These are phyloP conservation scores for Scortum barcoo DNA, from an alignment of 2,113 vertebrate genomes.

Conservation along the genomic window DNA sequence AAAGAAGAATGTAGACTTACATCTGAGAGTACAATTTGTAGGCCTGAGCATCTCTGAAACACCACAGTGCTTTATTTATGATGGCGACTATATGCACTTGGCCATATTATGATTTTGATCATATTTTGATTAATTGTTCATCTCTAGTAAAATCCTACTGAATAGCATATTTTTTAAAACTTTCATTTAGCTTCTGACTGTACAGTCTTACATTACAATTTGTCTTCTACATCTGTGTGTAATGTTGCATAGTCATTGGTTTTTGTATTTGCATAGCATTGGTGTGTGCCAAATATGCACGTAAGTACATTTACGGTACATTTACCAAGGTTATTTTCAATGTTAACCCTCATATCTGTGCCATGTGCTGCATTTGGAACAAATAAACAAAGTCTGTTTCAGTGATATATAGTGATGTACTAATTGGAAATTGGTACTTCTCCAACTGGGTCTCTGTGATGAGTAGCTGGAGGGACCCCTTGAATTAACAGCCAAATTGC, in stretches of 20 bases:
- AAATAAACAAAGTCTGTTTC: slow-evolving; percentile 9
- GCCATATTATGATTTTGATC: no score
- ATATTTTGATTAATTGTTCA: no score
- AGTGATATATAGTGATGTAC: background rate
- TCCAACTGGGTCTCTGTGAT: slow-evolving; percentile 11
- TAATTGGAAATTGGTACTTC: slow-evolving; percentile 17
- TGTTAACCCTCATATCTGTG: no score
- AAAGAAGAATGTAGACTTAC: no score
- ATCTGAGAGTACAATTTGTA: no score
- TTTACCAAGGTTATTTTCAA: no score
- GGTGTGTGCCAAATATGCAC: background rate
- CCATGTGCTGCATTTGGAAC: background rate
- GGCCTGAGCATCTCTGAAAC: no score
- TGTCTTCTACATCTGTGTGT: background rate
- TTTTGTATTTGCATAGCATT: background rate
- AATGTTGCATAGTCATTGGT: background rate
- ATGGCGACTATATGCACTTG: no score
- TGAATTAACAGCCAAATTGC: slow-evolving; percentile 9
- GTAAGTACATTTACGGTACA: background rate
- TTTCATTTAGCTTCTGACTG: background rate
- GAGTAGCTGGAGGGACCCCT: background rate
- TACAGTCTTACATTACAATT: no score
- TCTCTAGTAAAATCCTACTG: background rate
- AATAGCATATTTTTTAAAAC: background rate
- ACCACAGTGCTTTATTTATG: no score